These are phyloP conservation scores for Tolmerus cingulatus DNA, from an alignment of 2,888 invertebrate species.

Conservation along the genomic window DNA sequence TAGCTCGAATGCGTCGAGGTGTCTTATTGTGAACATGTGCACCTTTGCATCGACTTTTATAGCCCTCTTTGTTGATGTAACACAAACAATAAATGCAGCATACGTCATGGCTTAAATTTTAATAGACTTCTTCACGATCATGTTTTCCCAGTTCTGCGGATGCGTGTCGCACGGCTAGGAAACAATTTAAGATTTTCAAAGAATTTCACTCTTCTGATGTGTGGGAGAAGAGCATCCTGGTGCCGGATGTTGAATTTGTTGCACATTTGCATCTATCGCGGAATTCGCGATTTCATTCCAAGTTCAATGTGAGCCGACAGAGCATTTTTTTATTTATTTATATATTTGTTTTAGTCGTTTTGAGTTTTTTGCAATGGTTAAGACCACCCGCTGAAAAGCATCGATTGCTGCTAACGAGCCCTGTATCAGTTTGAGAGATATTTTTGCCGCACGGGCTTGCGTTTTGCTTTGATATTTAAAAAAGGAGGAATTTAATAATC, in stretches of 20 bases:
- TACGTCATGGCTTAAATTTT: constrained; percentile 6
- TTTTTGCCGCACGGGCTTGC: not conserved
- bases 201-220: not conserved
- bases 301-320: constrained; percentile 12
- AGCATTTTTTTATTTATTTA: not conserved
- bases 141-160: not conserved
- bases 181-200: not conserved
- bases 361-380: not conserved
- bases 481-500: not conserved
- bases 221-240: not conserved
- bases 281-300: constrained; percentile 2
- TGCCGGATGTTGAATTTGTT: constrained; percentile 19
- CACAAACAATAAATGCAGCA: constrained; percentile 13
- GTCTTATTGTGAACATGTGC: constrained; percentile 34
- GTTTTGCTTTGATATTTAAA: not conserved
- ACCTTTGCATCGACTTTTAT: not conserved
- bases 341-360: not conserved
- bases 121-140: not conserved
- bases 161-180: not conserved
- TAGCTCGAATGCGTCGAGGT: not conserved
- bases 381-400: not conserved
- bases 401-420: not conserved
- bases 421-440: not conserved
- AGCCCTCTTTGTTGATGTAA: constrained; percentile 15
- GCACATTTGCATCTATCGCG: constrained; percentile 3